Conservation (phyloP, 2,113 vertebrate species). For the Mus spicilegus region DNA sequence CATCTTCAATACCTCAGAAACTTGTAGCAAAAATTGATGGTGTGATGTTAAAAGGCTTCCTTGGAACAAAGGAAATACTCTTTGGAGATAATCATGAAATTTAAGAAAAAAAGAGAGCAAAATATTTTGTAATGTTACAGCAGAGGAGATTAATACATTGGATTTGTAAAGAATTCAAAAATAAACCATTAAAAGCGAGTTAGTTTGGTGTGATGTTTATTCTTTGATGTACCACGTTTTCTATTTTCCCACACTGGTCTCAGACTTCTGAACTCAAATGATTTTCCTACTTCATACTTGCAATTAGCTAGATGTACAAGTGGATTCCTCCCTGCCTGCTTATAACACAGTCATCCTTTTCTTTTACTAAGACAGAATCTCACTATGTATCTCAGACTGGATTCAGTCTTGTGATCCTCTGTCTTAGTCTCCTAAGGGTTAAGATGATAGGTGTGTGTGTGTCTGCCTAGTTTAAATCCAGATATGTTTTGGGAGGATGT, state of each 20-base stretch:
- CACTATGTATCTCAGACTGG: neutral
- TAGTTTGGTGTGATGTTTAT: neutral
- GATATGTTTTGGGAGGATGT: neutral
- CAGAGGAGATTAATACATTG: neutral
- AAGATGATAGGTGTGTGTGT: neutral
- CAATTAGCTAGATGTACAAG: neutral
- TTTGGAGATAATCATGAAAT: neutral
- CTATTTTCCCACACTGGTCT: neutral
- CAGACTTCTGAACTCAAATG: neutral
- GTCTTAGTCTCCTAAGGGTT: neutral
- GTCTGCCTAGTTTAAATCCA: neutral
- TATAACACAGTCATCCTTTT: too few relatives aligned
- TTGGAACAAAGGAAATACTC: neutral
- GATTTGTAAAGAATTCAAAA: neutral
- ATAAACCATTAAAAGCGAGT: neutral
- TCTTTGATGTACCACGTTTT: neutral
- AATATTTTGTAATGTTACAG: neutral
- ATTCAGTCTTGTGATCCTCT: neutral
- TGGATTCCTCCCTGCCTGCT: neutral
- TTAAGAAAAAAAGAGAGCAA: neutral
- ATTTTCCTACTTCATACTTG: neutral
- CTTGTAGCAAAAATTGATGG: neutral
- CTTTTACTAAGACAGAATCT: too few relatives aligned
- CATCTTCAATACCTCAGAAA: neutral
- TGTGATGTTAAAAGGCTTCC: too few relatives aligned